phyloP scores from a whole-genome alignment of 1,140 invertebrate genomes.

The Chionoecetes opilio region DNA sequence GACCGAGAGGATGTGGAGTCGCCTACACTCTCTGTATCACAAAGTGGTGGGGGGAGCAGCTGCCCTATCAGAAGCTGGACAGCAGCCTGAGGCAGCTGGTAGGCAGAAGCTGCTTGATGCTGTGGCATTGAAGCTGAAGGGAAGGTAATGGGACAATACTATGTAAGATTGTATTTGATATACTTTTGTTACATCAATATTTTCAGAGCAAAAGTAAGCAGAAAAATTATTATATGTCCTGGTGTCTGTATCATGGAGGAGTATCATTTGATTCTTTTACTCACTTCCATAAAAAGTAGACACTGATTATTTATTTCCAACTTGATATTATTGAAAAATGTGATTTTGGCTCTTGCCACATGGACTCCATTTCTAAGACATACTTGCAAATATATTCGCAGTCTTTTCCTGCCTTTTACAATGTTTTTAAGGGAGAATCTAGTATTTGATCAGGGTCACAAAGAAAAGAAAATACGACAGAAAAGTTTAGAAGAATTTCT shows the following conservation, averaged over 20 bases:
- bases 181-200: background rate
- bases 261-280: background rate
- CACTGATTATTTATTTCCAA: too few species aligned
- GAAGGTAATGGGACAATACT: slow-evolving; percentile 57
- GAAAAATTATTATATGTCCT: background rate
- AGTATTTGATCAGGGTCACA: background rate
- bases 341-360: background rate
- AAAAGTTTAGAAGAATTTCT: background rate
- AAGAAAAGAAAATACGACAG: background rate
- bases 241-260: background rate
- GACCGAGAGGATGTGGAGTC: slow-evolving; percentile 71
- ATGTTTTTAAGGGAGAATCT: slow-evolving; percentile 14
- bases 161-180: background rate
- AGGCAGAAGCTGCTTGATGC: slow-evolving; percentile 23
- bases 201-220: background rate
- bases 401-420: background rate
- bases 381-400: background rate
- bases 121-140: slow-evolving; percentile 61
- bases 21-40: slow-evolving; percentile 68
- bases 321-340: background rate
- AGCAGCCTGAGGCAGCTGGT: slow-evolving; percentile 35
- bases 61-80: slow-evolving; percentile 41
- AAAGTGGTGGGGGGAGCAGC: slow-evolving; percentile 63
- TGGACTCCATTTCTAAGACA: background rate
- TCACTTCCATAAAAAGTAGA: background rate